phyloP scores from a whole-genome alignment of 2,113 vertebrate species.

The Oreochromis aureus region DNA sequence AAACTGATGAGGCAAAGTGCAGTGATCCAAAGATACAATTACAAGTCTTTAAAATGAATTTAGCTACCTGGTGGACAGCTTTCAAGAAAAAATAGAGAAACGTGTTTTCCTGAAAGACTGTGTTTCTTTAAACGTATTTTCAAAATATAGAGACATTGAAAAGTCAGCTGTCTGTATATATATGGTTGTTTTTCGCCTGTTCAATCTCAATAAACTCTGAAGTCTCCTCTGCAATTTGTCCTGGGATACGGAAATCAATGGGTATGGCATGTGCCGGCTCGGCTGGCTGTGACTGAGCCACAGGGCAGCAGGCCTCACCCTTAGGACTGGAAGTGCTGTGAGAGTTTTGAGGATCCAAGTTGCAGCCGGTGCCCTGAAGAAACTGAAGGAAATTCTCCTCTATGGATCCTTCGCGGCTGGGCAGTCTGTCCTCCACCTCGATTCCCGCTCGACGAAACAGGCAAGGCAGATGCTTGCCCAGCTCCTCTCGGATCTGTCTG shows the following conservation, averaged over 20 bases:
- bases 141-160: not conserved
- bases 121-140: not conserved
- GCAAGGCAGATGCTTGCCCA: constrained; percentile 86
- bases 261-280: constrained; percentile 61
- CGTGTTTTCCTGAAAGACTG: constrained; percentile 23
- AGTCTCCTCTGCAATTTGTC: constrained; percentile 69
- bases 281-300: constrained; percentile 23
- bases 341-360: constrained; percentile 76
- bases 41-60: constrained; percentile 3
- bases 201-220: constrained; percentile 62
- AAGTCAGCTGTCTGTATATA: constrained; percentile 52
- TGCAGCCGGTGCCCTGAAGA: constrained; percentile 89
- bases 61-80: not conserved
- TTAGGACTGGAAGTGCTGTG: constrained; percentile 80
- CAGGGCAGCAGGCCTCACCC: constrained; percentile 73
- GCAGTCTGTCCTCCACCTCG: constrained; percentile 83
- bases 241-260: constrained; percentile 81
- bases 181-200: constrained; percentile 61
- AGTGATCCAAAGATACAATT: constrained; percentile 18
- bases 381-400: constrained; percentile 99
- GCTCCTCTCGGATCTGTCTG: constrained; percentile 92
- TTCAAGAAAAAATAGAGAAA: not conserved
- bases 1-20: too few species aligned
- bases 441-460: constrained; percentile 83
- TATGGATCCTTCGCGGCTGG: constrained; percentile 92